These are phyloP conservation scores for Pseudococcus viburni DNA, from an alignment of 2,888 invertebrate species.

Conservation along the genomic window DNA sequence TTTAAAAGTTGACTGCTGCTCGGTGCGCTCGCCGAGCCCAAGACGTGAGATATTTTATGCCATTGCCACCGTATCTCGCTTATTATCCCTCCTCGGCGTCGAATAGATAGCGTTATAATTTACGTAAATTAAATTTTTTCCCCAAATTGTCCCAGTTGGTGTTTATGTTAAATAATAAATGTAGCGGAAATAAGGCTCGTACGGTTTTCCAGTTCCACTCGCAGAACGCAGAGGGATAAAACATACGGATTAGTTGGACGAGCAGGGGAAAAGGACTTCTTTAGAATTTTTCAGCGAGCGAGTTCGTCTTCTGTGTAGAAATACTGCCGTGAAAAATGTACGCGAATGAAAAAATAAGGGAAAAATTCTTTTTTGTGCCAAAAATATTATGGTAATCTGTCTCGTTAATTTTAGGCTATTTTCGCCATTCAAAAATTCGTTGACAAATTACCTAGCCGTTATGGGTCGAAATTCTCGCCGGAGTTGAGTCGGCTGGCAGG, in stretches of 20 bases:
- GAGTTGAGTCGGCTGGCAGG: neutral
- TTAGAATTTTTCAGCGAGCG: neutral
- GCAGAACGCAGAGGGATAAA: neutral
- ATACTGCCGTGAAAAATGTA: neutral
- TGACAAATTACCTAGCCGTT: conserved; percentile 6
- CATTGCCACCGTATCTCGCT: too few species aligned
- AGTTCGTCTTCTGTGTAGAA: neutral
- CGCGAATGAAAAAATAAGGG: conserved; percentile 18
- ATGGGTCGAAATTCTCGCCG: neutral
- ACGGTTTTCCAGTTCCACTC: neutral
- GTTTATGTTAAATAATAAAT: conserved; percentile 43
- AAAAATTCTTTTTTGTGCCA: conserved; percentile 35
- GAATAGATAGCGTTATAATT: conserved; percentile 39
- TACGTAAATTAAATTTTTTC: conserved; percentile 32
- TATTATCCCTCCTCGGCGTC: neutral
- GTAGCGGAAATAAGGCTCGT: conserved; percentile 49
- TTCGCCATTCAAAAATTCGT: conserved; percentile 36
- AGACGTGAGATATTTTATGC: neutral
- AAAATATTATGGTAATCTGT: conserved; percentile 49
- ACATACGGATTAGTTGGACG: conserved; percentile 40
- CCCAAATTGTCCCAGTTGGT: conserved; percentile 8
- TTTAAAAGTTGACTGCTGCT: neutral
- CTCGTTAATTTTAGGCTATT: conserved; percentile 47
- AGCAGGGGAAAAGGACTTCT: neutral
- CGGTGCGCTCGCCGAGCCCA: neutral